phyloP scores from a whole-genome alignment of 2,113 vertebrate genomes.

The Chaetodon trifascialis region DNA sequence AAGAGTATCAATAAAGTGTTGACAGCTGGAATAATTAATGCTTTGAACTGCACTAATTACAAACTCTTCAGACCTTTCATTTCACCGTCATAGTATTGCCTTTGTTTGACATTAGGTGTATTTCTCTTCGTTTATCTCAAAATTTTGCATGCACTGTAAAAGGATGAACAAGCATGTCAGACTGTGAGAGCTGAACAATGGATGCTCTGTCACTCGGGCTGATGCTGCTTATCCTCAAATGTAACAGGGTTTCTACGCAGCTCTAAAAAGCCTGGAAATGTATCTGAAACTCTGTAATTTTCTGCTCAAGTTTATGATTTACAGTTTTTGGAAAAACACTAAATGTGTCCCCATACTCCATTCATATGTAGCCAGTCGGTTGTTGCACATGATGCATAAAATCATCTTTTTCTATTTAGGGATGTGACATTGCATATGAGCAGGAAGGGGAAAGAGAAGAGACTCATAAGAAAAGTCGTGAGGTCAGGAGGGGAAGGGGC shows the following conservation, averaged over 20 bases:
- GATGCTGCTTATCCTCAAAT: not conserved
- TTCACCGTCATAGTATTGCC: not conserved
- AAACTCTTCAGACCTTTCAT: not conserved
- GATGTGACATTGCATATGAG: not conserved
- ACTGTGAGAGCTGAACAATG: not conserved
- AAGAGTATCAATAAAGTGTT: slow-evolving; percentile 3
- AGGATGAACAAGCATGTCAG: not conserved
- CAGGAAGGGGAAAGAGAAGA: not conserved
- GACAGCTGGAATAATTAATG: not conserved
- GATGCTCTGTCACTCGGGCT: not conserved
- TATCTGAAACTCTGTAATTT: not conserved
- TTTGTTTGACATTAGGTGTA: not conserved
- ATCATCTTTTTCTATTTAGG: not conserved
- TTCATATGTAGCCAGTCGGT: not conserved
- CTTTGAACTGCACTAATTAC: not conserved
- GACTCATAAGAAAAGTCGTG: not conserved
- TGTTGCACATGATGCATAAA: not conserved
- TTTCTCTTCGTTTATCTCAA: not conserved
- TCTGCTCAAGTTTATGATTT: not conserved
- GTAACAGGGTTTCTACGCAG: too few relatives aligned
- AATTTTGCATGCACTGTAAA: not conserved
- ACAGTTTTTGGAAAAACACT: not conserved
- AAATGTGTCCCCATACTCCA: not conserved
- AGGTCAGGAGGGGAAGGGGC: slow-evolving; percentile 12
- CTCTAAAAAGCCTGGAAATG: not conserved